A percentile compares a stretch with the other conserved stretches of the same genome.
phyloP scores from a whole-genome alignment of 2,797 vertebrate species.

The Rhabdomys pumilio region DNA sequence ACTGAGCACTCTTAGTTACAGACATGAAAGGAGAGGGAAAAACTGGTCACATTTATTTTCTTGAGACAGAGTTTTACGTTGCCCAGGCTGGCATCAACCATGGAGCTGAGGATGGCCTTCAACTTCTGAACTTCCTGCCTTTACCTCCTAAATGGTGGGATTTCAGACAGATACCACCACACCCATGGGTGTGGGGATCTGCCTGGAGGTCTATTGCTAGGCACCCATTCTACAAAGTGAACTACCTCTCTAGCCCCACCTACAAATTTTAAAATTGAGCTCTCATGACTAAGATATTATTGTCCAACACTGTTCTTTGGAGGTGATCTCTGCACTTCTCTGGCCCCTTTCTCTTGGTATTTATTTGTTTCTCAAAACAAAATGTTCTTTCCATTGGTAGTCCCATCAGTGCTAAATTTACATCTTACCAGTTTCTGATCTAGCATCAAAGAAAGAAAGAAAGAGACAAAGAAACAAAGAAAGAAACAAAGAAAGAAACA shows the following conservation, averaged over 20 bases:
- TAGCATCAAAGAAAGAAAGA: background rate
- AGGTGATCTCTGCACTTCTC: background rate
- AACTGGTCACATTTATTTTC: background rate
- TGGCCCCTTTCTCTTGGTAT: background rate
- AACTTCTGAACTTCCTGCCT: background rate
- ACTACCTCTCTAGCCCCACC: background rate
- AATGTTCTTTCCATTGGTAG: background rate
- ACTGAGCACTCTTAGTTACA: background rate
- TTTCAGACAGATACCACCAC: background rate
- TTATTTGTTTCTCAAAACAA: background rate
- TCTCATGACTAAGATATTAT: slow-evolving; percentile 19
- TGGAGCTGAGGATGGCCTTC: background rate
- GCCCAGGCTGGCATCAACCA: background rate
- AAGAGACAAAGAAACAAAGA: too few species aligned
- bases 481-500: too few species aligned
- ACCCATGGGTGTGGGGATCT: background rate
- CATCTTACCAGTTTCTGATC: background rate
- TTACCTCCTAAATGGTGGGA: background rate
- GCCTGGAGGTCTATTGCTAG: background rate
- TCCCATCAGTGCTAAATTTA: background rate
- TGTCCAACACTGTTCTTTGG: background rate
- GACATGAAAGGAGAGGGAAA: background rate
- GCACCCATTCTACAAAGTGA: background rate
- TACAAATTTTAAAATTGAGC: background rate
- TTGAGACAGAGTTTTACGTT: background rate